Base-by-base conservation (phyloP, 92 coral and sea anemone genomes). In the Bergia puertoricense region DNA sequence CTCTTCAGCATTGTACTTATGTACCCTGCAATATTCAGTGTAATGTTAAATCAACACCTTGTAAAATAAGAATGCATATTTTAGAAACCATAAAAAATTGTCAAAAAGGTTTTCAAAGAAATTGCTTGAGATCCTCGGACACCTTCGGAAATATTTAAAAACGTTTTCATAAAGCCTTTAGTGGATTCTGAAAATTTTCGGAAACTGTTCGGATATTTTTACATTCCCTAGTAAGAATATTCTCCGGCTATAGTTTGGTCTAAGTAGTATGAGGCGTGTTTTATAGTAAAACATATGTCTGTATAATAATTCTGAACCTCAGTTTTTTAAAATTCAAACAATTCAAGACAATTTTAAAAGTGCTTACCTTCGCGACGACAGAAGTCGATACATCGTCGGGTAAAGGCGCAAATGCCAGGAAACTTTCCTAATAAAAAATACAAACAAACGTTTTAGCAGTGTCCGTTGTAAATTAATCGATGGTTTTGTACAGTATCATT, bases 1-100 rank as follows among this genome's bases (percentile, higher is more conserved):
- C 98, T 89, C 20, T 91, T 88, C 44, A 94, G 90, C 72, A 96
- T 90, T 10, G 96, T 94, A 77, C 91, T 81, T 45, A 94, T 95
- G 80, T 82, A 94, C 0, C 98, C 98, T 96, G 65, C n/a, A 45
- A 41, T 1, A 38, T 22, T 41, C 10, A 15, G 14, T 14, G 8
- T 2, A 6, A 20, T 46, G n/a, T 15, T 36, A 6, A 23, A 20
- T 51, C 37, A 79, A 76, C 43, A 76, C 1, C 11, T 15, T 76
- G 44, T 16, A 76, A 30, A 39, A 76, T 6, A 5, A 16, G 7
- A 7, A 76, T 30, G 30, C 11, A 1, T 2, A 6, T 0, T 57
- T 11, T 57, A 9, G 22, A 62, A 62, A 20, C 8, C 8, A 18
- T 3, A 0, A 23, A 7, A 7, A 62, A 2, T 62, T 13, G 59